These are phyloP conservation scores for Trichomalopsis sarcophagae DNA, from an alignment of 1,140 invertebrate species.

Conservation along the genomic window DNA sequence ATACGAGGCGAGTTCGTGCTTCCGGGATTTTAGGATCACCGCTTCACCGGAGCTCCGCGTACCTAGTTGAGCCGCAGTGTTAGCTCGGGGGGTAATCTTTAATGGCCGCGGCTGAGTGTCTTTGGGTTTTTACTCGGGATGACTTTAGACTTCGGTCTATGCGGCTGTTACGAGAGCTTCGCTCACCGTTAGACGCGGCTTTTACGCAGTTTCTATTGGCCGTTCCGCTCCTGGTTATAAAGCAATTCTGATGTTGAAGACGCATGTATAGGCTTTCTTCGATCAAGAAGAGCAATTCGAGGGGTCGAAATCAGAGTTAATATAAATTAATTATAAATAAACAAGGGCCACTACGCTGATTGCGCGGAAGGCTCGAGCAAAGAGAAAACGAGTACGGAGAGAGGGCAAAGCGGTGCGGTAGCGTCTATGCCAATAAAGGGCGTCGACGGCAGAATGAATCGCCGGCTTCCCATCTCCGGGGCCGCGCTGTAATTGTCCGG, in stretches of 20 bases:
- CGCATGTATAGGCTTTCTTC: too few relatives aligned
- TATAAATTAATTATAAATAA: slow-evolving; percentile 43
- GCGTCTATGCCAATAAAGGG: slow-evolving; percentile 50
- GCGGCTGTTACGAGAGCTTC: neutral
- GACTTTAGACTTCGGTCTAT: neutral
- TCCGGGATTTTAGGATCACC: slow-evolving; percentile 43
- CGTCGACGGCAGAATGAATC: slow-evolving; percentile 62
- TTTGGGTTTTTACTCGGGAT: neutral
- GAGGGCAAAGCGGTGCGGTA: neutral
- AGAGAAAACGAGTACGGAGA: neutral
- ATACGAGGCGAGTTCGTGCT: slow-evolving; percentile 15
- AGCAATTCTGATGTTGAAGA: too few relatives aligned
- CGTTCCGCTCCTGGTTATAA: neutral
- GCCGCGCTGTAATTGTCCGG: slow-evolving; percentile 66
- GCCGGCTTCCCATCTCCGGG: slow-evolving; percentile 62
- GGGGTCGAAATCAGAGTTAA: neutral
- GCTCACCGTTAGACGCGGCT: neutral
- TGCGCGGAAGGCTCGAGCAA: neutral
- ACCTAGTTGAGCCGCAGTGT: neutral
- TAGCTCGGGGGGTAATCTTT: slow-evolving; percentile 13
- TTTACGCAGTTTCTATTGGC: neutral
- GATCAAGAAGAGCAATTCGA: too few relatives aligned
- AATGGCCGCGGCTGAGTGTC: neutral
- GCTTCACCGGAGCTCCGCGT: neutral
- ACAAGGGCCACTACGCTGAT: slow-evolving; percentile 13